Evolutionary conservation across 2,797 vertebrate genomes (phyloP).

Genomic region (Periparus ater): DNA sequence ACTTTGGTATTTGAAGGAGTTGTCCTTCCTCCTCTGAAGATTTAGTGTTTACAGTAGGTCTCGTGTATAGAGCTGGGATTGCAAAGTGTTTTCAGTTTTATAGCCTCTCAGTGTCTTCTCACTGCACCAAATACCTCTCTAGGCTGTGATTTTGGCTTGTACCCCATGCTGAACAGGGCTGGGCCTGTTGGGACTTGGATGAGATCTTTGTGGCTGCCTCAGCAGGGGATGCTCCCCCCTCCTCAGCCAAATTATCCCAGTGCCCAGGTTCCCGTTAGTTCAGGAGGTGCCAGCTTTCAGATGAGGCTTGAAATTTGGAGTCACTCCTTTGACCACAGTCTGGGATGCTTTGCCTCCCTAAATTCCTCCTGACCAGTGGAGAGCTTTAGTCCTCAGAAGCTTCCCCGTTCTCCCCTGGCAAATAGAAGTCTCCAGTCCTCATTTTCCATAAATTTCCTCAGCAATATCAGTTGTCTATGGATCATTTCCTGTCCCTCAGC

Average conservation of each 20-base stretch:
- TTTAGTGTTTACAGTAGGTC: neutral
- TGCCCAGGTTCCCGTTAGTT: slow-evolving; percentile 41
- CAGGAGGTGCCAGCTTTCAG: slow-evolving; percentile 32
- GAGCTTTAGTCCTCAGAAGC: slow-evolving; percentile 3
- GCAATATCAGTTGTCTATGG: slow-evolving; percentile 17
- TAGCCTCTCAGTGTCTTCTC: neutral
- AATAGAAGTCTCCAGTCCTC: neutral
- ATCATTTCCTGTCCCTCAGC: slow-evolving; percentile 32
- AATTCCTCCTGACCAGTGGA: slow-evolving; percentile 23
- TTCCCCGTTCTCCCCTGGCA: neutral
- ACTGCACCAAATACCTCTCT: neutral
- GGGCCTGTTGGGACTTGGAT: slow-evolving; percentile 12
- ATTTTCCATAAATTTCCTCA: slow-evolving; percentile 28
- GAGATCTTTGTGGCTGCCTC: slow-evolving; percentile 23
- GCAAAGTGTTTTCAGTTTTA: neutral
- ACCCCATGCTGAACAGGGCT: slow-evolving; percentile 1
- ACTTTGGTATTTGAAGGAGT: neutral
- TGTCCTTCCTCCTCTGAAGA: neutral
- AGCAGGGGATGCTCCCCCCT: slow-evolving; percentile 27
- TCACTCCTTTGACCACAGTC: slow-evolving; percentile 28
- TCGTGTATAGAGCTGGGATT: neutral
- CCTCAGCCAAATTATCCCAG: neutral
- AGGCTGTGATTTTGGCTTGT: neutral
- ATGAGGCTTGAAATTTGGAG: slow-evolving; percentile 47
- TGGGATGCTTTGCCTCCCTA: neutral